Conservation (phyloP, 2,888 invertebrate species). For the Drosophila setosimentum region DNA sequence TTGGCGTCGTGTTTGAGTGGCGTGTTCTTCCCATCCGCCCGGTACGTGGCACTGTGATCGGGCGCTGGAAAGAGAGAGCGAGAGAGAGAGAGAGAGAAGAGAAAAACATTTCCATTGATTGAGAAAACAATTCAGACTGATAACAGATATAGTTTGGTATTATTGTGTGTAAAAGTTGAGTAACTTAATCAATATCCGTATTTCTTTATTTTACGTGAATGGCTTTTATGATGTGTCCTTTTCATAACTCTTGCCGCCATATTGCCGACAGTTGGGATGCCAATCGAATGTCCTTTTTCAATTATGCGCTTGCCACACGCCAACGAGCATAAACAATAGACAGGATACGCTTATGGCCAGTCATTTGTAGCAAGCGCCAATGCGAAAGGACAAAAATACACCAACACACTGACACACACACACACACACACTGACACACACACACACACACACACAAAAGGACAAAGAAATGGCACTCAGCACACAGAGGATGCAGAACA, state of each 20-base stretch:
- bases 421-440: neutral
- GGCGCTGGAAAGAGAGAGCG: constrained; percentile 65
- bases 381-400: constrained; percentile 22
- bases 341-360: constrained; percentile 78
- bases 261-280: constrained; percentile 42
- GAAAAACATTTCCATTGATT: constrained; percentile 45
- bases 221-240: constrained; percentile 62
- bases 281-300: constrained; percentile 78
- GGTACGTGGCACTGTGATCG: constrained; percentile 82
- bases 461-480: constrained; percentile 8
- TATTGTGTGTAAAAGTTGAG: constrained; percentile 32
- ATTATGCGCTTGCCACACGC: constrained; percentile 76
- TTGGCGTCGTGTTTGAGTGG: constrained; percentile 82
- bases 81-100: neutral
- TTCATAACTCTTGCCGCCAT: constrained; percentile 54
- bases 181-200: constrained; percentile 62
- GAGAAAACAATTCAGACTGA: constrained; percentile 18
- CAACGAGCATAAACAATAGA: constrained; percentile 76
- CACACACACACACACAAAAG: neutral
- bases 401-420: constrained; percentile 3
- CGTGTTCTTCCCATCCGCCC: constrained; percentile 78
- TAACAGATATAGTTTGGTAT: constrained; percentile 15
- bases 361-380: constrained; percentile 69
- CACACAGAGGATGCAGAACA: constrained; percentile 13
- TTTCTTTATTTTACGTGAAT: constrained; percentile 49